Percentiles rank a stretch among this genome's conserved stretches.
These are phyloP conservation scores for Acrobasis suavella DNA, from an alignment of 2,888 invertebrate genomes.

Conservation along the genomic window DNA sequence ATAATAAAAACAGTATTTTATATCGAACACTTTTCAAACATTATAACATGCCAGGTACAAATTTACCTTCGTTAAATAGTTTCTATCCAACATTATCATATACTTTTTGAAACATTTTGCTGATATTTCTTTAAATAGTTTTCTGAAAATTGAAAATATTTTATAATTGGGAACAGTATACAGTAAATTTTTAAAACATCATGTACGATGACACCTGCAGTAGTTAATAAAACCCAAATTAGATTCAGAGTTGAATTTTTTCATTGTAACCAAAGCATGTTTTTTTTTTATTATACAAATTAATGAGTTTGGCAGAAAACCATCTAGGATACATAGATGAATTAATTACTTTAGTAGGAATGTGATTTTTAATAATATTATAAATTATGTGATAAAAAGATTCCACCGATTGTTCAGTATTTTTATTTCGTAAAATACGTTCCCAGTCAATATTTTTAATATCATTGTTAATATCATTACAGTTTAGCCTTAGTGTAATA, in stretches of 20 bases:
- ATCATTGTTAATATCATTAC: neutral
- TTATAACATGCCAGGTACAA: too few species aligned
- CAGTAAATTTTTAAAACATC: too few species aligned
- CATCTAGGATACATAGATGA: conserved; percentile 8
- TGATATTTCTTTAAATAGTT: conserved; percentile 27
- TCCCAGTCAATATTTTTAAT: neutral
- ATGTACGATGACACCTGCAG: too few species aligned
- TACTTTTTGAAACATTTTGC: conserved; percentile 25
- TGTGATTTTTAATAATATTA: conserved; percentile 5
- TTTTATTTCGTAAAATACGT: neutral
- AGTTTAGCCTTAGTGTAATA: neutral
- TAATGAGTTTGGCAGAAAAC: conserved; percentile 11
- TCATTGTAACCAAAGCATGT: conserved; percentile 26
- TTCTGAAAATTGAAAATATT: conserved; percentile 19
- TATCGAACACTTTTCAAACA: too few species aligned
- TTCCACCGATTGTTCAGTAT: neutral
- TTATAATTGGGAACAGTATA: too few species aligned
- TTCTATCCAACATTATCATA: too few species aligned
- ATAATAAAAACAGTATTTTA: too few species aligned
- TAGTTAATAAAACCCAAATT: too few species aligned
- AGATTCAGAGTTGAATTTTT: conserved; percentile 19
- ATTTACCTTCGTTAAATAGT: too few species aligned
- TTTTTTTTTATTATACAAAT: conserved; percentile 23
- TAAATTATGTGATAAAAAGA: conserved; percentile 6
- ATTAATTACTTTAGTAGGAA: conserved; percentile 1